Percentiles rank a stretch among this genome's conserved stretches.
phyloP scores from a whole-genome alignment of 2,797 vertebrate genomes.

The Sylvilagus floridanus region DNA sequence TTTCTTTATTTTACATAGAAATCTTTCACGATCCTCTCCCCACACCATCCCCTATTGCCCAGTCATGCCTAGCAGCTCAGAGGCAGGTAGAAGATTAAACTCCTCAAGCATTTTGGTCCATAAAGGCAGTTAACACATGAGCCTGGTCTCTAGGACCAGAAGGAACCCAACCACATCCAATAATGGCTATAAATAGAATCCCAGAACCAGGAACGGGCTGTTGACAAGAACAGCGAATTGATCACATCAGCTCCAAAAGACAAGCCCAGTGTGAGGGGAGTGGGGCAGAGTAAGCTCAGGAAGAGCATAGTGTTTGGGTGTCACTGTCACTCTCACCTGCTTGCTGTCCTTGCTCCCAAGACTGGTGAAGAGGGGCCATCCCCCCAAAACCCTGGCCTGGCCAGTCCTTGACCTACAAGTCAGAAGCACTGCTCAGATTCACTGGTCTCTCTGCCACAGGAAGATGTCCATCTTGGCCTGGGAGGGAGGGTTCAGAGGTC shows the following conservation, averaged over 20 bases:
- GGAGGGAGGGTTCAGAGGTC: conserved; percentile 15
- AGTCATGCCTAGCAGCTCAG: background rate
- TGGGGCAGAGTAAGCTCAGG: background rate
- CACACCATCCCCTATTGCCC: background rate
- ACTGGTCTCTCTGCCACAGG: conserved; percentile 86
- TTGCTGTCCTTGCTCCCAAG: background rate
- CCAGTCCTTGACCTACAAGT: background rate
- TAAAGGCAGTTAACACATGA: background rate
- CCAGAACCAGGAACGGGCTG: background rate
- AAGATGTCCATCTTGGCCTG: conserved; percentile 92
- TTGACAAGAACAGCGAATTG: background rate
- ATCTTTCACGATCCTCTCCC: background rate
- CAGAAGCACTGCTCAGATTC: background rate
- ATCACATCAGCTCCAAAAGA: background rate
- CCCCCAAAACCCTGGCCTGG: background rate
- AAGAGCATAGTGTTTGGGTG: background rate
- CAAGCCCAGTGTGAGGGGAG: background rate
- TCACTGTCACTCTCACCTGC: background rate
- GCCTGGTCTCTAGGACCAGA: background rate
- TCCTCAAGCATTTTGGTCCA: background rate
- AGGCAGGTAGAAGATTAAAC: background rate
- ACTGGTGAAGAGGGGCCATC: background rate
- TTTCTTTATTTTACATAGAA: conserved; percentile 74
- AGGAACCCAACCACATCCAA: background rate
- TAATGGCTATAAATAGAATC: background rate